Base-by-base conservation (phyloP, 2,888 invertebrate species). In the Teleogryllus oceanicus region DNA sequence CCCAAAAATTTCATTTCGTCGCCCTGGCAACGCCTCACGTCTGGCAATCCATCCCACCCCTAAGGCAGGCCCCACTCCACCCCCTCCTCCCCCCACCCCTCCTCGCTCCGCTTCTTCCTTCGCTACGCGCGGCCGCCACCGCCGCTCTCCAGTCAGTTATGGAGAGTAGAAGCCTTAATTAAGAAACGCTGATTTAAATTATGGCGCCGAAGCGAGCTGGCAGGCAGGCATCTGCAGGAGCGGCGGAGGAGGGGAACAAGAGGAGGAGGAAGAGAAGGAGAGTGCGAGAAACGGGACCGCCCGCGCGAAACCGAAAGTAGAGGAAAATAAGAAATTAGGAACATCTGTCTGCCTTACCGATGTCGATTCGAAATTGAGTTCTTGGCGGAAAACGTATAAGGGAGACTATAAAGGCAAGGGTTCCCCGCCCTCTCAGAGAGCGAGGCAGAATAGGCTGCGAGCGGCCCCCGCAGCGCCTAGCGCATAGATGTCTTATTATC, bases 1-100 rank as follows among this genome's bases (percentile, higher is more conserved):
- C 62, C 62, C 62, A 62, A 62, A 62, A 62, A 62, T 62, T 62
- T 62, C 62, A 62, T 62, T 62, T 62, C 62, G 62, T 62, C 62
- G 13, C 62, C 62, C n/a, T 62, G 62, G 62, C 62, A 62, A 62
- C 62, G 62, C 62, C 13, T 62, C 62, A 62, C 62, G 62, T 62
- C 62, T 62, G 62, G 62, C 62, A 62, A 62, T 62, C 62, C 62
- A 62, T 62, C 62, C 62, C 62, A 18, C 62, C 62, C n/a, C n/a
- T 62, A 13, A 8, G n/a, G 62, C n/a, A 62, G 62, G 5, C n/a
- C n/a, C n/a, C 13, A 13, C 62, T 4, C 8, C 62, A 18, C 13
- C n/a, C n/a, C 62, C 62, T 2, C 0, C 18, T 0, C 1, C 62
- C 13, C n/a, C 13, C 1, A 18, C 62, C n/a, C 62, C 62, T 62